These are phyloP conservation scores for Exephanes ischioxanthus DNA, from an alignment of 2,888 invertebrate species.

Conservation along the genomic window DNA sequence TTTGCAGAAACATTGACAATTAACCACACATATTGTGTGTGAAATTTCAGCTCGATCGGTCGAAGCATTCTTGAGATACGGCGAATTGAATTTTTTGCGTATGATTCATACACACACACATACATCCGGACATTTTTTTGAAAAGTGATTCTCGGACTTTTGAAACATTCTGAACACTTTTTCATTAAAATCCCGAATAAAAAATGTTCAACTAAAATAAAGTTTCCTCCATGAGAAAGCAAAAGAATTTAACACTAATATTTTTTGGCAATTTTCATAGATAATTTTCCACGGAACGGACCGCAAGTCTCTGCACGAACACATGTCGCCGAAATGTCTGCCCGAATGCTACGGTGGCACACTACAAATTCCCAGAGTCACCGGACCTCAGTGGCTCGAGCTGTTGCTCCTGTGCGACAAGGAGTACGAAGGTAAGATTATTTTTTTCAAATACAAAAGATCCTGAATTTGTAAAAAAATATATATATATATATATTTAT, in stretches of 20 bases:
- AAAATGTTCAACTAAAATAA: not conserved
- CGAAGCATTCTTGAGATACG: too few species aligned
- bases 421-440: conserved; percentile 89
- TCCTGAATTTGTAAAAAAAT: too few species aligned
- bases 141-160: not conserved
- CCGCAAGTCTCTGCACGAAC: conserved; percentile 90
- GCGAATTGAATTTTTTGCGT: too few species aligned
- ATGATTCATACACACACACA: not conserved
- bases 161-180: too few species aligned
- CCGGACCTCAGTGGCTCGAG: conserved; percentile 91
- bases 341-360: conserved; percentile 91
- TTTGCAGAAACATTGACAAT: too few species aligned
- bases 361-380: conserved; percentile 89
- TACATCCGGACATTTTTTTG: too few species aligned
- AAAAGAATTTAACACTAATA: not conserved
- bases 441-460: not conserved
- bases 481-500: too few species aligned
- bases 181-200: not conserved
- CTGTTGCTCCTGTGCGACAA: conserved; percentile 90
- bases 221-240: not conserved
- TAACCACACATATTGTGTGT: too few species aligned
- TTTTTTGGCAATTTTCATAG: conserved; percentile 71
- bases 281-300: conserved; percentile 93
- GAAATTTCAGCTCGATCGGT: too few species aligned
- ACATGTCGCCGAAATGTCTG: conserved; percentile 90